Base-by-base conservation (phyloP, 2,797 vertebrate genomes). In the Paratrypauchen microcephalus region DNA sequence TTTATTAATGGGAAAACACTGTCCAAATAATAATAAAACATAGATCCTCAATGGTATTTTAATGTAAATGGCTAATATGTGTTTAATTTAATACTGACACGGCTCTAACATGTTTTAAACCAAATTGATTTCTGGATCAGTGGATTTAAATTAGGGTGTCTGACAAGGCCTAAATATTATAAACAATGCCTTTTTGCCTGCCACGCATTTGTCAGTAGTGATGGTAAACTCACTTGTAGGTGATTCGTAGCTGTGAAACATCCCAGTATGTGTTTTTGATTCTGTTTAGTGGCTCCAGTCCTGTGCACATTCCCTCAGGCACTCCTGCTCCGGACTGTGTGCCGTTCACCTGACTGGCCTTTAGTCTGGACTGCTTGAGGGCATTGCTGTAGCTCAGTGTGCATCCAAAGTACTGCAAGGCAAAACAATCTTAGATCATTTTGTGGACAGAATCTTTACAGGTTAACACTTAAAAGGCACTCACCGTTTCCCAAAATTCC, bases 401-500 rank as follows among this genome's bases (percentile, higher is more conserved):
- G 73, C 95, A 96, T 79, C 95, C 94, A 76, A 96, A 96, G 36
- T 93, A 13, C 91, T 92, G 70, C 0, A 67, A 73, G 21, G 75
- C 4, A 82, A 26, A 73, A 36, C 50, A 39, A 7, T 26, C 11
- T 56, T 23, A 39, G 13, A 32, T 30, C 18, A 21, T 16, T 28
- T 18, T 16, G 13, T 28, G 55, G 21, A 23, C 52, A 55, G 6
- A 55, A 55, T 55, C 21, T 23, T 21, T 1, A 55, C 52, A 55
- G 21, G 52, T 23, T 54, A 58, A 9, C 24, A 13, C 13, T 45
- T n/a, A 32, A 6, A 21, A n/a, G 15, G 8, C 7, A 85, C 83
- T 5, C 32, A 91, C 94, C 5, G 72, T 92, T 79, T 95, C 92
- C 95, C 95, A 96, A 87, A 97, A 96, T 77, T 95, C 93, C 72